A percentile compares a stretch with the other conserved stretches of the same genome.
Conservation (phyloP, 2,113 vertebrate species). For the Corythoichthys haematopterus region DNA sequence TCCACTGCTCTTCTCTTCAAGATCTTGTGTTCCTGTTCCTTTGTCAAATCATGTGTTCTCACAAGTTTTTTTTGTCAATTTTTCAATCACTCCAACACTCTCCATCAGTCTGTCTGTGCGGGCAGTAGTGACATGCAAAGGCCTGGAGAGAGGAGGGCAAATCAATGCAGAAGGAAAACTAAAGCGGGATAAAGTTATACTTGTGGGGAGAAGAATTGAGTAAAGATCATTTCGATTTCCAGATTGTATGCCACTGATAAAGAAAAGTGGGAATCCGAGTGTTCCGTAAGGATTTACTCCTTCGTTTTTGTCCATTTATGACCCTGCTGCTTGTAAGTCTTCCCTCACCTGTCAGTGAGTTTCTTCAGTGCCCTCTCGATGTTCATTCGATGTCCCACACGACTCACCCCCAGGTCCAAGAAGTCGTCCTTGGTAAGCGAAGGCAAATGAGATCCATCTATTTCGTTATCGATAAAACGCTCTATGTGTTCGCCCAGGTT, state of each 20-base stretch:
- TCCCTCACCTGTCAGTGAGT: conserved; percentile 92
- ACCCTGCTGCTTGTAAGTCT: conserved; percentile 33
- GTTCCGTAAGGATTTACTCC: conserved; percentile 37
- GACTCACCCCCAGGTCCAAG: conserved; percentile 89
- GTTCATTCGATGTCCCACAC: conserved; percentile 94
- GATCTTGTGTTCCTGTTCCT: conserved; percentile 56
- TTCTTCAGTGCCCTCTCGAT: conserved; percentile 91
- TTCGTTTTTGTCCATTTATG: conserved; percentile 21
- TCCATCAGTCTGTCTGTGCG: conserved; percentile 64
- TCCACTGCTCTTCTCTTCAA: conserved; percentile 47
- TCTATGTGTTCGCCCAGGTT: conserved; percentile 86
- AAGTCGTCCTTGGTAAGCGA: conserved; percentile 93
- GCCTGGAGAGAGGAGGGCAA: conserved; percentile 66
- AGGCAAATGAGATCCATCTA: conserved; percentile 89
- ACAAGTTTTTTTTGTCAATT: conserved; percentile 39
- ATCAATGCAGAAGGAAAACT: conserved; percentile 58
- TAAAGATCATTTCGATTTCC: conserved; percentile 25
- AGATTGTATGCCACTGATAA: conserved; percentile 30
- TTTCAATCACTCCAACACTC: conserved; percentile 54
- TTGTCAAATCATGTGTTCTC: conserved; percentile 37
- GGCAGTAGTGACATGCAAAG: conserved; percentile 72
- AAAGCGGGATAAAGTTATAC: conserved; percentile 34
- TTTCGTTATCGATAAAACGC: conserved; percentile 92
- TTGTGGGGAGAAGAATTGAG: conserved; percentile 16
- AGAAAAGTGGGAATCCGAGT: conserved; percentile 32